phyloP scores from a whole-genome alignment of 2,888 invertebrate species.

The Lithophane leautieri region DNA sequence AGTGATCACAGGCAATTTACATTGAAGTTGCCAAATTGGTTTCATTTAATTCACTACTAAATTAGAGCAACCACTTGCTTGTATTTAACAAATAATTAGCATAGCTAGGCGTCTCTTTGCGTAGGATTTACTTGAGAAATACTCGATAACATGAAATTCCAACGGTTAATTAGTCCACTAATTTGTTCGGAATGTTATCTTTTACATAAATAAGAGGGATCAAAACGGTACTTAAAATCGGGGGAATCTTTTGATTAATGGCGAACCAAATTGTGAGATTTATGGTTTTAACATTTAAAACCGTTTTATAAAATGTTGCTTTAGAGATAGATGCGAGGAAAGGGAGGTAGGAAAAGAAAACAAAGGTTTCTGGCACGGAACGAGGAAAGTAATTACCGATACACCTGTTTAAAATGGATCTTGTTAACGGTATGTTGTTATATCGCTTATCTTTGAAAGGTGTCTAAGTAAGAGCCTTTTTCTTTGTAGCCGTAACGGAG shows the following conservation, averaged over 20 bases:
- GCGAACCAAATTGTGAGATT: conserved; percentile 52
- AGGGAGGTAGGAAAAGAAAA: conserved; percentile 55
- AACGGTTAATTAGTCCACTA: conserved; percentile 62
- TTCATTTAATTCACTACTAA: conserved; percentile 70
- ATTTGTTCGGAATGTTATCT: conserved; percentile 67
- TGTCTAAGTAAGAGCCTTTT: neutral
- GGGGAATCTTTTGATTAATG: conserved; percentile 58
- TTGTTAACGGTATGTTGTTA: conserved; percentile 46
- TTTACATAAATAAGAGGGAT: conserved; percentile 61
- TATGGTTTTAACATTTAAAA: conserved; percentile 65
- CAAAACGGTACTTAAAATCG: conserved; percentile 46
- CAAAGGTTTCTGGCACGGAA: conserved; percentile 40
- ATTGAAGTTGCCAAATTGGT: conserved; percentile 63
- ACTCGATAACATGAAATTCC: conserved; percentile 58
- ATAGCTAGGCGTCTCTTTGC: conserved; percentile 27
- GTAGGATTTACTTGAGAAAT: conserved; percentile 55
- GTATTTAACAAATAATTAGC: conserved; percentile 59
- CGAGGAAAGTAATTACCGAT: conserved; percentile 55
- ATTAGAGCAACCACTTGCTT: conserved; percentile 70
- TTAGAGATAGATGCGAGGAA: conserved; percentile 28
- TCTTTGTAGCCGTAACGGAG: neutral
- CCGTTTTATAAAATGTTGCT: conserved; percentile 53
- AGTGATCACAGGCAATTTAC: conserved; percentile 64
- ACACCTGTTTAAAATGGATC: conserved; percentile 47
- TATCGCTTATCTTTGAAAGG: conserved; percentile 15